Conservation (phyloP, 64 coral and sea anemone species). For the Trachythela sp. region DNA sequence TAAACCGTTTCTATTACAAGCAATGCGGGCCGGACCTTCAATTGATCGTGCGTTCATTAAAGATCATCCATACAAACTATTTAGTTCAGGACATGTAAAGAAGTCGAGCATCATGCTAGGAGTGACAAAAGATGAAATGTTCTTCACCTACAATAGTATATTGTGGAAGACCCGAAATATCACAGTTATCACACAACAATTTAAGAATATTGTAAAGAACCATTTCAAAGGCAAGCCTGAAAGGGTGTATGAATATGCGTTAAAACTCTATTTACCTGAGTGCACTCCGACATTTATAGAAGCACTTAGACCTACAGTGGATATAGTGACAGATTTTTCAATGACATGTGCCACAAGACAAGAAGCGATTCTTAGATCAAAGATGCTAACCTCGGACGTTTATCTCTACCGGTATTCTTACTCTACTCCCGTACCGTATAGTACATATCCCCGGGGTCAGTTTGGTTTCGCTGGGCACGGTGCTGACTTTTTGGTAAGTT, state of each 20-base stretch:
- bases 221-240: background rate
- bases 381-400: background rate
- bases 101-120: conserved; percentile 44
- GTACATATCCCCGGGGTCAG: background rate
- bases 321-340: background rate
- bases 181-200: no score
- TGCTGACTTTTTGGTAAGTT: background rate
- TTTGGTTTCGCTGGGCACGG: background rate
- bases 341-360: background rate
- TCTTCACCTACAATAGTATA: background rate
- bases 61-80: conserved; percentile 47
- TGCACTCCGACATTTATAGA: background rate
- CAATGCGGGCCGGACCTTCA: conserved; percentile 21
- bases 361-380: background rate
- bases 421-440: background rate
- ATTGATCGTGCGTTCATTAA: conserved; percentile 46
- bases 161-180: no score
- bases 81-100: conserved; percentile 36
- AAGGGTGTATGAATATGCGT: background rate
- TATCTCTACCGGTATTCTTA: background rate
- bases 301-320: background rate
- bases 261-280: background rate
- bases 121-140: conserved; percentile 59
- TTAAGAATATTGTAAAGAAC: background rate
- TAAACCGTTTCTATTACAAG: background rate